Evolutionary conservation across 2,113 vertebrate genomes (phyloP), one percentile per base, ranked within the genome.

Genomic region (Cheilinus undulatus): DNA sequence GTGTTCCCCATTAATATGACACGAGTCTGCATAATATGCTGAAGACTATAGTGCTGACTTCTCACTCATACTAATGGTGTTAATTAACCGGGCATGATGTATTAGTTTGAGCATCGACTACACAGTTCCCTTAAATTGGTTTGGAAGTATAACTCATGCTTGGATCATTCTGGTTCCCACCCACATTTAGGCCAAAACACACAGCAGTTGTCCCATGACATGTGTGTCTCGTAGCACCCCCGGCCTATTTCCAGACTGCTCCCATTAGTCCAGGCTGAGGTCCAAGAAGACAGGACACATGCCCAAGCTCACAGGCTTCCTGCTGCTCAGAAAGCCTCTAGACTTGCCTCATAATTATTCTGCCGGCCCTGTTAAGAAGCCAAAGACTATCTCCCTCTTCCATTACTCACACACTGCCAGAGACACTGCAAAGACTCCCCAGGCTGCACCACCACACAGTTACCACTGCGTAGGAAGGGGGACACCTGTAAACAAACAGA

Each of bases 271-370:
- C 57, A 67, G 75, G 78, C 73, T 67, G 43, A 68, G 49, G 65
- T 88, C 88, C 83, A 79, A 78, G 68, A 45, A 19, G 42, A 45
- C 17, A 45, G 19, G 19, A 20, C 75, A 69, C 38, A 68, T 49
- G 65, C 86, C 88, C 83, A 77, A 77, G 69, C 72, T 81, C 66
- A 67, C 50, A 57, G 50, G 67, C 84, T 84, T 68, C 76, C 85
- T 71, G 71, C 48, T 72, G 83, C 75, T 72, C 61, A 52, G 73
- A 82, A 71, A 75, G 82, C 60, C 75, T 69, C 82, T 80, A 63
- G 68, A 69, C 64, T 76, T 10, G 50, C 68, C 85, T 91, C 79
- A 76, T 92, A 86, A 90, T 89, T 90, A 91, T 91, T 93, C 86
- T 68, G 63, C 73, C 72, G 72, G 83, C 75, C 81, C 69, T 17